Percentiles rank a stretch among this genome's conserved stretches.
Conservation (phyloP, 2,797 vertebrate genomes). For the Emys orbicularis region DNA sequence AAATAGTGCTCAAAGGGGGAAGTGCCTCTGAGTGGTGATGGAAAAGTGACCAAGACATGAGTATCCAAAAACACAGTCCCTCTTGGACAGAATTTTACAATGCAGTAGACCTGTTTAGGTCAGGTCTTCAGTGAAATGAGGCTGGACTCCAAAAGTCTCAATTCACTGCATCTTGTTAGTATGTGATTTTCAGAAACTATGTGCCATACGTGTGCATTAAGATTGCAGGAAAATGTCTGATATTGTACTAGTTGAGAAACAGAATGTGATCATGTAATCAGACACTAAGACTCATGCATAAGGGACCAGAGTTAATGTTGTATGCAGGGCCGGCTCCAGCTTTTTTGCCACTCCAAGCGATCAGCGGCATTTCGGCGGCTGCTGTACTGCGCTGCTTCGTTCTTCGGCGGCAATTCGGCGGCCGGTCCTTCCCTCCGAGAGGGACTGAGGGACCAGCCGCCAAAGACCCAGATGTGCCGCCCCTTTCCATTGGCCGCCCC, state of each 20-base stretch:
- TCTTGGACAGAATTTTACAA: not conserved
- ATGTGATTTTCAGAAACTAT: not conserved
- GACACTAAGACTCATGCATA: not conserved
- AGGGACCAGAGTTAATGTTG: not conserved
- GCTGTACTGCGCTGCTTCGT: no score
- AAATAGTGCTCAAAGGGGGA: not conserved
- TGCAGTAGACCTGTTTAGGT: not conserved
- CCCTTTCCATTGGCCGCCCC: no score
- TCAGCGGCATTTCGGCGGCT: no score
- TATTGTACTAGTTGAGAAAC: not conserved
- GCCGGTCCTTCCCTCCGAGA: no score
- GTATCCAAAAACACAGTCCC: not conserved
- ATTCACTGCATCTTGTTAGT: not conserved
- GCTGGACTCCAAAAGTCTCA: not conserved
- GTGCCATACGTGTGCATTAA: not conserved
- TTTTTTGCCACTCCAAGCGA: no score
- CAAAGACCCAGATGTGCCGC: no score
- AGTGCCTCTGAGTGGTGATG: no score
- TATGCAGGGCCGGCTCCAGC: no score
- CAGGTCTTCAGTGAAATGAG: not conserved
- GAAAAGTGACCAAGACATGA: not conserved
- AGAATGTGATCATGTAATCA: not conserved
- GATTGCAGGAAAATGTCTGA: not conserved
- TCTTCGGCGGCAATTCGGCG: no score
- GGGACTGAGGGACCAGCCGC: no score